These are phyloP conservation scores for Cotesia typhae DNA, from an alignment of 1,140 invertebrate genomes.

Conservation along the genomic window DNA sequence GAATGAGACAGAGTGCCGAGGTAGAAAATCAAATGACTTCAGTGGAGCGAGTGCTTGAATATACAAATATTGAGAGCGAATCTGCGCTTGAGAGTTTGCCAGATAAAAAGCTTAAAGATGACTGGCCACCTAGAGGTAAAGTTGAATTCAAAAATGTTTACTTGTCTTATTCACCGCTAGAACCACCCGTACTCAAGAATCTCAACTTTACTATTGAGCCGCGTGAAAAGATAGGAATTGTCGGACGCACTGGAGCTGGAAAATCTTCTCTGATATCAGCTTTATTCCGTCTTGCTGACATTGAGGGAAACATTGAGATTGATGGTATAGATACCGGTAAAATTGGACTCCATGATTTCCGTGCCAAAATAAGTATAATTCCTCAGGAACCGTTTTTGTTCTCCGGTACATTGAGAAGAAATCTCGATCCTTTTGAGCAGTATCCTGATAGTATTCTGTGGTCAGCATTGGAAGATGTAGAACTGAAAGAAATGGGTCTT, in stretches of 20 bases:
- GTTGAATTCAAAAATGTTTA: constrained; percentile 75
- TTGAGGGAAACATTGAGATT: constrained; percentile 69
- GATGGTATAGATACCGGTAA: constrained; percentile 69
- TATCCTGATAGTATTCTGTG: constrained; percentile 81
- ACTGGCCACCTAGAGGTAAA: constrained; percentile 77
- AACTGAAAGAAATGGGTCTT: constrained; percentile 71
- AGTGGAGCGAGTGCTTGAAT: constrained; percentile 86
- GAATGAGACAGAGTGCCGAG: constrained; percentile 85
- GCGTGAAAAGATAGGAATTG: constrained; percentile 83
- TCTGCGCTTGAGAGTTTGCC: constrained; percentile 70
- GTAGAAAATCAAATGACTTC: constrained; percentile 88
- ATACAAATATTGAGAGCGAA: constrained; percentile 74
- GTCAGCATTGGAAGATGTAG: constrained; percentile 84
- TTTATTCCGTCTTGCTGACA: constrained; percentile 71
- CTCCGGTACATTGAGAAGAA: constrained; percentile 82
- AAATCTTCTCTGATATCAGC: constrained; percentile 82
- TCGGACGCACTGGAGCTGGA: constrained; percentile 85
- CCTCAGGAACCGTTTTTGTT: constrained; percentile 90
- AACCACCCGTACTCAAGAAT: constrained; percentile 76
- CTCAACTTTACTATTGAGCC: constrained; percentile 76
- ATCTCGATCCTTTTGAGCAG: constrained; percentile 85
- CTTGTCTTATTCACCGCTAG: constrained; percentile 71
- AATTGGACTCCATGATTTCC: constrained; percentile 75
- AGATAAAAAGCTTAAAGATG: constrained; percentile 72
- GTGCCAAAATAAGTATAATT: constrained; percentile 81